These are phyloP conservation scores for Caenorhabditis elegans DNA, from an alignment of 1,140 invertebrate species.

Conservation along the genomic window WBcel235 BX284606.5:11542001-11542500, in stretches of 20 bases:
- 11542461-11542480: constrained; percentile 52
- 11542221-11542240: too few relatives aligned
- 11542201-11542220: background rate
- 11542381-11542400: background rate
- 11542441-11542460: constrained; percentile 59
- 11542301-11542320: background rate
- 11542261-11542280: too few relatives aligned
- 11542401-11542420: constrained; percentile 45
- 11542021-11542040: too few relatives aligned
- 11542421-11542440: constrained; percentile 52
- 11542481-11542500: constrained; percentile 56
- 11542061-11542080: too few relatives aligned
- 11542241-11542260: too few relatives aligned
- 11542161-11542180: background rate
- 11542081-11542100: too few relatives aligned
- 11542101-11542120: too few relatives aligned
- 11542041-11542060: too few relatives aligned
- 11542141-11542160: background rate
- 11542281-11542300: too few relatives aligned
- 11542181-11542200: background rate
- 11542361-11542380: background rate
- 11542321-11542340: too few relatives aligned
- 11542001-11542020: too few relatives aligned
- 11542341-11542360: too few relatives aligned
- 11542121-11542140: background rate